Conservation (phyloP, 2,888 invertebrate genomes). For the Oasisia sp. region DNA sequence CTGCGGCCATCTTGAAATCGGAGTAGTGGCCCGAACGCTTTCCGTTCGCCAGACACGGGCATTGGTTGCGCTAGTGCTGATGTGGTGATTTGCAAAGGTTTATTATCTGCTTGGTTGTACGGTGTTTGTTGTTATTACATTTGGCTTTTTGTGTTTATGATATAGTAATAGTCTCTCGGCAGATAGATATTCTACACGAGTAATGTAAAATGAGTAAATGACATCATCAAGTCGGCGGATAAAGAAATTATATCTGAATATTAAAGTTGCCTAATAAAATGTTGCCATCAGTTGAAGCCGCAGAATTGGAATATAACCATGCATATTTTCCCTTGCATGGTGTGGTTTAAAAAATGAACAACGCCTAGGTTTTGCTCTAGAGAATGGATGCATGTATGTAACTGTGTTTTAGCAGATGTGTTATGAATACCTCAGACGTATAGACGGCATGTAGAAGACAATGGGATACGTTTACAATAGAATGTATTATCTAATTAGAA, state of each 20-base stretch:
- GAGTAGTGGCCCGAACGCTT: slow-evolving; percentile 1
- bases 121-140: neutral
- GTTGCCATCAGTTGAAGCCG: no score
- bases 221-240: neutral
- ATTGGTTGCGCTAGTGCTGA: neutral
- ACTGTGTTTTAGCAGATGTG: neutral
- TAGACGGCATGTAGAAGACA: neutral
- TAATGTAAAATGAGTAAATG: neutral
- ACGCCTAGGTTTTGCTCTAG: no score
- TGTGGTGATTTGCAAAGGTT: slow-evolving; percentile 10
- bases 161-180: neutral
- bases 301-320: no score
- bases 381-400: neutral
- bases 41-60: neutral
- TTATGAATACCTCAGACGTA: neutral
- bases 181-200: neutral
- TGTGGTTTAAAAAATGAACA: no score
- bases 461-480: neutral
- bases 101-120: neutral
- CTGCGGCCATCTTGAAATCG: neutral
- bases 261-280: no score
- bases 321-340: no score
- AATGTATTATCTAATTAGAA: no score
- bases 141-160: neutral
- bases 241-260: neutral